Evolutionary conservation across 37 sponge, comb jelly and placozoan genomes (phyloP), one percentile per base, ranked within the genome.

Genomic region (Crambe crambe): DNA sequence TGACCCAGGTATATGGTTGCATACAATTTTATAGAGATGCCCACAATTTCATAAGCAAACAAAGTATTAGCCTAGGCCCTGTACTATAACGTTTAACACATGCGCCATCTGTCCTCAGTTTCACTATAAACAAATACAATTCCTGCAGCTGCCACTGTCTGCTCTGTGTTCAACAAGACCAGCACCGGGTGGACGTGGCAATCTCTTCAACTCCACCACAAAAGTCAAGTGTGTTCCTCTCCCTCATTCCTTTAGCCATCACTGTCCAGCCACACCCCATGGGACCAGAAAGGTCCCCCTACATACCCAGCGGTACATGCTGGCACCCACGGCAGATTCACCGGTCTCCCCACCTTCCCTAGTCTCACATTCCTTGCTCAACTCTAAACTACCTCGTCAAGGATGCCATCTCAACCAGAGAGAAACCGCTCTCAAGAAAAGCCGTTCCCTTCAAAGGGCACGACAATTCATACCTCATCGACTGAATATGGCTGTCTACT

Each of bases 141-240:
- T 47, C 12, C 10, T 47, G 51, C 74, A 86, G 87, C 69, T 86
- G 9, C 72, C 88, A 25, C 82, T 87, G 1, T 81, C 81, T 32
- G 69, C 76, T 0, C 63, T 87, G 18, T 57, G 77, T 34, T n/a
- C 88, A 17, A 37, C 72, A 1, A 34, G 38, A 22, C 44, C 71
- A 29, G 29, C 69, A 22, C 82, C 44, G 10, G 82, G 77, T 25
- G 41, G 42, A 60, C 47, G 56, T 2, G 88, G 81, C 25, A 70
- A 62, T 4, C 34, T 57, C 12, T 87, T 87, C 63, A 80, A 69
- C 58, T 79, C 88, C 62, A 81, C 82, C 8, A 70, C 82, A 10
- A 76, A 26, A 58, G 39, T 87, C 62, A 80, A 87, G 39, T 41
- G 47, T 21, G 72, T 87, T 27, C 88, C 82, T 23, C 77, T 87